Evolutionary conservation across 2,888 invertebrate species (phyloP), one percentile per base, ranked within the genome.

Genomic region (Sinelater perroti): DNA sequence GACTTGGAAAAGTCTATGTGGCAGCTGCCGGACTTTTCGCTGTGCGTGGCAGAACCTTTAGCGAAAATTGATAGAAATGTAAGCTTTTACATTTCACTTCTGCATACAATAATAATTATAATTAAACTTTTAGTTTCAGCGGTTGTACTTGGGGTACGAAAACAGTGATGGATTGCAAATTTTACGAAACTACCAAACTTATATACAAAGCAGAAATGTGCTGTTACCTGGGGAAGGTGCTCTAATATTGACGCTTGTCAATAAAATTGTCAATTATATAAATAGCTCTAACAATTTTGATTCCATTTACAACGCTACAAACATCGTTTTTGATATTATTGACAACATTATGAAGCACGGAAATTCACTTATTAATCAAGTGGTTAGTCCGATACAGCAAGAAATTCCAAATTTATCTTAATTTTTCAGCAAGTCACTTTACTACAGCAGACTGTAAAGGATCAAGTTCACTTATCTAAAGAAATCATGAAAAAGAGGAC

Each of bases 1-100:
- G 85, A 85, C 67, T 79, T 83, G 10, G 85, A 84, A 24, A 86
- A 84, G 14, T 87, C 90, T 0, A 85, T 85, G 61, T 93, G 93
- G 93, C 83, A 85, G 66, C 76, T 82, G 35, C 89, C 92, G 0
- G 90, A 92, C 74, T 92, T 90, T 72, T 89, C 90, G 1, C 81
- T 81, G 13, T 93, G 93, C 71, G 79, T 88, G 16, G 84, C 87
- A 18, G 85, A 87, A 67, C 82, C 86, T 1, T 74, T 90, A 20
- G 77, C 83, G 46, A 78, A 83, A 67, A 85, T 87, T 61, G 87
- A 86, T 70, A 82, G 85, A 67, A 83, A 85, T 78, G 88, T 88
- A 75, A 78, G 78, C 72, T 3, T 21, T 10, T 26, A 24, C 7
- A 24, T 24, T 7, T 24, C 7, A 5, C 24, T 24, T 24, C 24